phyloP scores from a whole-genome alignment of 2,113 vertebrate species.

The Cheirogaleus medius region DNA sequence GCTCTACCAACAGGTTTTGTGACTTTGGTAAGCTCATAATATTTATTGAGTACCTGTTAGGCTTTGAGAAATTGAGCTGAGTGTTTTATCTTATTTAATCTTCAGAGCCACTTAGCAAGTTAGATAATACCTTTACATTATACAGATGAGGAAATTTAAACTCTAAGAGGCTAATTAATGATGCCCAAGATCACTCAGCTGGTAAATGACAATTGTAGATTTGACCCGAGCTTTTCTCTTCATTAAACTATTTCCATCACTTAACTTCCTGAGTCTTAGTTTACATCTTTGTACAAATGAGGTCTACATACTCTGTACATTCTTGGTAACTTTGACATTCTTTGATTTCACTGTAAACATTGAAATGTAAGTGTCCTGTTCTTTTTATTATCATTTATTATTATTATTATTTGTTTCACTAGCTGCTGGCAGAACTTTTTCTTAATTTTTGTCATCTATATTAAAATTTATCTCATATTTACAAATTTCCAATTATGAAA shows the following conservation, averaged over 20 bases:
- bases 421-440: neutral
- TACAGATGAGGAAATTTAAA: neutral
- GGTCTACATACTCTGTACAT: neutral
- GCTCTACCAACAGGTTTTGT: neutral
- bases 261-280: neutral
- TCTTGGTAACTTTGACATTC: neutral
- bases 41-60: neutral
- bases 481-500: neutral
- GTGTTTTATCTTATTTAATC: neutral
- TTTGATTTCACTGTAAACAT: neutral
- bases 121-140: neutral
- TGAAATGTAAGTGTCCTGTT: neutral
- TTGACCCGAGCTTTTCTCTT: neutral
- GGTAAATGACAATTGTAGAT: neutral
- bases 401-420: neutral
- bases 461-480: slow-evolving; percentile 20
- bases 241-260: neutral
- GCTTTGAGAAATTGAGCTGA: neutral
- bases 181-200: neutral
- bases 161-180: neutral
- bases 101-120: neutral
- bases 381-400: neutral
- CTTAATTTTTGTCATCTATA: neutral
- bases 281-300: neutral
- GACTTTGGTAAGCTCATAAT: neutral